These are phyloP conservation scores for Chrysodeixis includens DNA, from an alignment of 2,888 invertebrate genomes.

Conservation along the genomic window DNA sequence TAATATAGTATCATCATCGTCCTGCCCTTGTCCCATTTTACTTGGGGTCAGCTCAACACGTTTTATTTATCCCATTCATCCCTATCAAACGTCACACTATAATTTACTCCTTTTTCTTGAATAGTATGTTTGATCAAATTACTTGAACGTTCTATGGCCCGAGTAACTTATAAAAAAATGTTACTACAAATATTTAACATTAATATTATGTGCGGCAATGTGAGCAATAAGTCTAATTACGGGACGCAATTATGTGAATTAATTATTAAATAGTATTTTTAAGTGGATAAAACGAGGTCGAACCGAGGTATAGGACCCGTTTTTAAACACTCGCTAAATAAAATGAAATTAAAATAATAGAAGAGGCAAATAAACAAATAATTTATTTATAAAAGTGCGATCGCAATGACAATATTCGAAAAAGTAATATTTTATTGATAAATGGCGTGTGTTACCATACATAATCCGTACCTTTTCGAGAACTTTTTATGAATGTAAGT, in stretches of 20 bases:
- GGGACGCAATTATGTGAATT: not conserved
- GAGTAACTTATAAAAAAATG: not conserved
- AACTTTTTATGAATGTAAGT: not conserved
- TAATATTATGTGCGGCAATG: not conserved
- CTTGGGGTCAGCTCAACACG: no score
- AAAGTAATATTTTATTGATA: conserved; percentile 2
- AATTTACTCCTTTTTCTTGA: no score
- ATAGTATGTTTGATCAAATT: no score
- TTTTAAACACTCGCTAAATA: not conserved
- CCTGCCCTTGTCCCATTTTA: no score
- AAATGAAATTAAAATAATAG: not conserved
- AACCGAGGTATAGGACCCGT: not conserved
- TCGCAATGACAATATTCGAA: not conserved
- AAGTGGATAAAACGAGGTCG: not conserved
- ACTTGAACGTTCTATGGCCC: no score
- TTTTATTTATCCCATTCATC: no score
- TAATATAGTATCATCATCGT: no score
- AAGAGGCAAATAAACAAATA: not conserved
- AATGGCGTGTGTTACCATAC: not conserved
- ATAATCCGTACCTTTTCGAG: conserved; percentile 1
- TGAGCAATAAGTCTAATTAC: not conserved
- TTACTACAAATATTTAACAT: not conserved
- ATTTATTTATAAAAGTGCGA: not conserved
- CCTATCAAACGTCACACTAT: no score
- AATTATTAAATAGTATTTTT: conserved; percentile 4